phyloP scores from a whole-genome alignment of 2,113 vertebrate species.

The Apaloderma vittatum region DNA sequence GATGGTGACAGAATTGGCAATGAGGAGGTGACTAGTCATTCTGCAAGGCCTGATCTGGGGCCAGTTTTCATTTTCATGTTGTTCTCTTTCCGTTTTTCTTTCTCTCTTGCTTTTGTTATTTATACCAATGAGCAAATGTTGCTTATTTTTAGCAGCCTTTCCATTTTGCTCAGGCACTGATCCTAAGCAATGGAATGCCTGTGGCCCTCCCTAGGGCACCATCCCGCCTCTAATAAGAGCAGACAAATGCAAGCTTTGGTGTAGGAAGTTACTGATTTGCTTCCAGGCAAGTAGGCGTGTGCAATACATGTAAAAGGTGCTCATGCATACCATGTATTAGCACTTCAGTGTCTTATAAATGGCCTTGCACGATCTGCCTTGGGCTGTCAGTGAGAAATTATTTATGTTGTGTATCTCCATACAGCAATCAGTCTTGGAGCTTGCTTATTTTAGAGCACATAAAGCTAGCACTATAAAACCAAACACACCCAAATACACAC shows the following conservation, averaged over 20 bases:
- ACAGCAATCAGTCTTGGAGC: background rate
- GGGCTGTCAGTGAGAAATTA: background rate
- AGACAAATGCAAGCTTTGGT: slow-evolving; percentile 4
- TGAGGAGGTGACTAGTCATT: slow-evolving; percentile 20
- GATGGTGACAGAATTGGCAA: slow-evolving; percentile 61
- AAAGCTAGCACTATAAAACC: background rate
- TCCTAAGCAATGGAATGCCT: slow-evolving; percentile 43
- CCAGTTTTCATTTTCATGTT: slow-evolving; percentile 57
- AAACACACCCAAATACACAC: background rate
- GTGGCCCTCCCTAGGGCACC: background rate
- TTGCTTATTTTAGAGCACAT: background rate
- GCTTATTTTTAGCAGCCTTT: slow-evolving; percentile 69
- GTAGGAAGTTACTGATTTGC: slow-evolving; percentile 18
- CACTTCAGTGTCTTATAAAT: background rate
- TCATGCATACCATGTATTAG: background rate
- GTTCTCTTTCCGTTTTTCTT: slow-evolving; percentile 55
- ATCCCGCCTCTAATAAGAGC: background rate
- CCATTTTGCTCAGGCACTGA: slow-evolving; percentile 5
- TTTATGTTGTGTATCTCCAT: background rate
- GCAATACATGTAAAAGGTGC: background rate
- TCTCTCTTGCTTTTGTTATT: slow-evolving; percentile 55
- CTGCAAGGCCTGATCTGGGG: slow-evolving; percentile 19
- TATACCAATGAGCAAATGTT: slow-evolving; percentile 67
- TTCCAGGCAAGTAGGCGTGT: slow-evolving; percentile 19
- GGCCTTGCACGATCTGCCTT: background rate